Base-by-base conservation (phyloP, 2,113 vertebrate species). In the Antigone vipio region DNA sequence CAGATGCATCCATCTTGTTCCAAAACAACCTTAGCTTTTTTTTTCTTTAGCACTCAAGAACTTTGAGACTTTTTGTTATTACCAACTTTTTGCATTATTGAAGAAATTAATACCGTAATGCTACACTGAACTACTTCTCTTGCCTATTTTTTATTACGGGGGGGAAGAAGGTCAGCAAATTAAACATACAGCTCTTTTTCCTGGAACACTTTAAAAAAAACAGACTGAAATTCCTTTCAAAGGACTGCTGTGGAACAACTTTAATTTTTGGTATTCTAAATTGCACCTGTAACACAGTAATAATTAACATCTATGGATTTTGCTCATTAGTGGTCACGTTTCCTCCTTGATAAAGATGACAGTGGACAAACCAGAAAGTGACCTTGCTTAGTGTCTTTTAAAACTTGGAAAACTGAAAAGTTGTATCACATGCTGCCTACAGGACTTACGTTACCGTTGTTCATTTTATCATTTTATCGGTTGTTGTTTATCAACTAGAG, bases 341-440 rank as follows among this genome's bases (percentile, higher is more conserved):
- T 95, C 74, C 85, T 97, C 90, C 96, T 96, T 95, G 93, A 73
- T 95, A 95, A 97, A 95, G 97, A 72, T 96, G 96, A 95, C 96
- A 77, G 75, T 97, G 96, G 96, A 96, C 96, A 95, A 97, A 98
- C 93, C 95, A 97, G 97, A 97, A 97, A 98, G 97, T 98, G 98
- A 98, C 98, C 97, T 98, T 98, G 88, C 78, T 92, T 97, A 94
- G 88, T 97, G 94, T 96, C 96, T 94, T 97, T 95, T 95, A 96
- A 89, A 96, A 97, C 97, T 85, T 76, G 96, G 96, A 95, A 95
- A 97, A 91, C 97, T 86, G 95, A 94, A 93, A 95, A 97, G 92
- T 97, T 94, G 58, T 95, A 82, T 97, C 98, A 98, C 98, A 91
- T 93, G 97, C 95, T 98, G 98, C 98, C 97, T 98, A 50, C 95